Base-by-base conservation (phyloP, 2,888 invertebrate species). In the Oxystoma pomonae region DNA sequence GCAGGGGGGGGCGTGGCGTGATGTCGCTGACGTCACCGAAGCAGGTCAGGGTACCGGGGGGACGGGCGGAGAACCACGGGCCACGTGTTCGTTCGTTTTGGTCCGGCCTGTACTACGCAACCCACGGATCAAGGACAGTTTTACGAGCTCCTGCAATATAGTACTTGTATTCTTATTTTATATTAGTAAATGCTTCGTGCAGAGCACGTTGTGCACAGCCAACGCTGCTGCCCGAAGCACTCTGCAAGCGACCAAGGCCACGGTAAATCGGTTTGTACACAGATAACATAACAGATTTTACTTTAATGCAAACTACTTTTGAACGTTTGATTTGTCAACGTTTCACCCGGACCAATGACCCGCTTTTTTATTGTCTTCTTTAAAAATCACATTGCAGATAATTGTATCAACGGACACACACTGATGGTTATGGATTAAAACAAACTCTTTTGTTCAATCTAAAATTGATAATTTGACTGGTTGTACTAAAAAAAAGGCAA, bases 101-200 rank as follows among this genome's bases (percentile, higher is more conserved):
- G 74, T 69, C 69, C 72, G 70, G 72, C 69, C 75, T 77, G 75
- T 79, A 80, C 79, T 80, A 80, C 79, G 78, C 79, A 78, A 80
- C 79, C 79, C 78, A 80, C 78, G 80, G 79, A 80, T 80, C 80
- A 80, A 80, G 80, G 80, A 79, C 80, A 80, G 77, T 80, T 80
- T 80, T 80, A 80, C 80, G 79, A 79, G 79, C 78, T 77, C 74
- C 78, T 76, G 77, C 77, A 76, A 7, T 76, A 75, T 77, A 76
- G 76, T 77, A 76, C 75, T 78, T 77, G 75, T 77, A 74, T 77
- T 77, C 76, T 78, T 73, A 70, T 73, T 69, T 68, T 68, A 64
- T 67, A 71, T 75, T 73, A 69, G 71, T 73, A 73, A 72, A 74
- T 74, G 72, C 73, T 74, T 70, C 73, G 71, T 76, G 75, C 75